Evolutionary conservation across 2,888 invertebrate species (phyloP), one percentile per base, ranked within the genome.

Genomic region (Cistogaster globosa): DNA sequence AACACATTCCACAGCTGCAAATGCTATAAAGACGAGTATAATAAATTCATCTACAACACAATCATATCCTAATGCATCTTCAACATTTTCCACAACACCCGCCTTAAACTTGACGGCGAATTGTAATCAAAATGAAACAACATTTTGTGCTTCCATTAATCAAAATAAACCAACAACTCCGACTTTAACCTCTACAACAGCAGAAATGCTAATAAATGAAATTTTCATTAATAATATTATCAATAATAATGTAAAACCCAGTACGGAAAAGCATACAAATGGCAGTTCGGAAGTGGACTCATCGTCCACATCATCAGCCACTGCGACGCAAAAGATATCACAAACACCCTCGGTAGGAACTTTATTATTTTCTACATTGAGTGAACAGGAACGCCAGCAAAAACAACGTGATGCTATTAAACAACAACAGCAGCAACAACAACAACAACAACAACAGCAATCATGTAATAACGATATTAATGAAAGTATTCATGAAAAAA

Each of bases 181-280:
- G 74, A 87, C 89, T 86, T 86, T 90, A 86, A 88, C 87, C 48
- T 88, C 89, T 72, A 91, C 91, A 58, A 91, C 92, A 65, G 92
- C 92, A 74, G 92, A 92, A 89, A 92, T 91, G 88, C 89, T 92
- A 86, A 92, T 92, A 86, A 92, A 92, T 89, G 92, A 92, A 88
- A 92, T 92, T 71, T 92, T 92, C 88, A 92, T 92, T 87, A 92
- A 92, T 88, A 92, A 91, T 82, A 92, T 92, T 60, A 92, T 91
- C 77, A 91, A 91, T 88, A 90, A 90, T 78, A 91, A 91, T 88
- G 87, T 87, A 36, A 87, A 83, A 74, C 63, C 51, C 20, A 84
- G 60, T 58, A 14, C 67, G 55, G 83, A 84, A 62, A 85, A 75
- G 20, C 78, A 75, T 18, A 79, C 60, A 51, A 85, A 85, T 75